A percentile compares a stretch with the other conserved stretches of the same genome.
phyloP scores from a whole-genome alignment of 2,797 vertebrate species.

The Trematomus bernacchii region DNA sequence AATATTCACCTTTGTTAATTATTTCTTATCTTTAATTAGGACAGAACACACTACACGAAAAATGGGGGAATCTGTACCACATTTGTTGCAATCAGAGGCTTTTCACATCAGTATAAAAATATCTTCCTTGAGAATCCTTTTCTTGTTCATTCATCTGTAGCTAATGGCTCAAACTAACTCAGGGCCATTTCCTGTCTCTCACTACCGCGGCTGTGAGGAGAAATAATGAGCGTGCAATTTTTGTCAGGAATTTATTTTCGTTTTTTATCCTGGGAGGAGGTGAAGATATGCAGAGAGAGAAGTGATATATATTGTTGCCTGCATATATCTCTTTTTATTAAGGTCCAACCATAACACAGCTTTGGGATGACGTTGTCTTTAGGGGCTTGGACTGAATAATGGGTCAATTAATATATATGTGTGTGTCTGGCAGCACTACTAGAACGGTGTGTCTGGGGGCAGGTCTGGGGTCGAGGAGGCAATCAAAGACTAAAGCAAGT shows the following conservation, averaged over 20 bases:
- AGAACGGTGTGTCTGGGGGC: constrained; percentile 34
- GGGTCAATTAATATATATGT: constrained; percentile 69
- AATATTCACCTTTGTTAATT: constrained; percentile 13
- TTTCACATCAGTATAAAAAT: constrained; percentile 41
- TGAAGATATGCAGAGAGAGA: constrained; percentile 58
- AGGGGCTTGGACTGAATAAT: constrained; percentile 64
- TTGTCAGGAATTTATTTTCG: constrained; percentile 39
- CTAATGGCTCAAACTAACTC: constrained; percentile 61
- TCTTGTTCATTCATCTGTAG: constrained; percentile 47
- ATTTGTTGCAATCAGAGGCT: constrained; percentile 46
- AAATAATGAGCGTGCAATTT: constrained; percentile 68
- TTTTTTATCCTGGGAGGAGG: constrained; percentile 28
- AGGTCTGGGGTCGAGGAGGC: constrained; percentile 39
- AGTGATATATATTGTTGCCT: constrained; percentile 68
- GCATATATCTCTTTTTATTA: constrained; percentile 66
- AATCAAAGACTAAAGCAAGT: constrained; percentile 59
- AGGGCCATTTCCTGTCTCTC: constrained; percentile 56
- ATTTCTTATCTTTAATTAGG: constrained; percentile 7
- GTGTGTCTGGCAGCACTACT: constrained; percentile 72
- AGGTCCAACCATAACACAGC: constrained; percentile 77
- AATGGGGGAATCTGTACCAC: constrained; percentile 16
- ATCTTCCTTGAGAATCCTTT: constrained; percentile 39
- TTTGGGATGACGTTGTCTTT: constrained; percentile 63
- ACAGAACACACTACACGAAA: constrained; percentile 16
- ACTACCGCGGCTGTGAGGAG: constrained; percentile 31